Base-by-base conservation (phyloP, 2,113 vertebrate species). In the Dolichallabes microphthalmus region DNA sequence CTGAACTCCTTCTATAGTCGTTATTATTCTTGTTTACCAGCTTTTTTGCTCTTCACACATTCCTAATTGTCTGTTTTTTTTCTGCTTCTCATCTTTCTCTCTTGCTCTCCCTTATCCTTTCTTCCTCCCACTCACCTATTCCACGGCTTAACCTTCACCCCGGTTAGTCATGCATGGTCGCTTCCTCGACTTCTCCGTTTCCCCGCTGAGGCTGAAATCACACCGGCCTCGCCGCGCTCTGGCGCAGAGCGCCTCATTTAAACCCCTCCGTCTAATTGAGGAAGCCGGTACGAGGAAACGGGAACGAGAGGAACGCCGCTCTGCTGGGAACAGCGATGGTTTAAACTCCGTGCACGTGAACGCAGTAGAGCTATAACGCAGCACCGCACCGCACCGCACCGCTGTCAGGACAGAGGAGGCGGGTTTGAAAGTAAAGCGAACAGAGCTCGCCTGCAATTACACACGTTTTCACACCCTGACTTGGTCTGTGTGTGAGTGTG, bases 101-200 rank as follows among this genome's bases (percentile, higher is more conserved):
- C 2, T 39, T 9, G 2, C 17, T 58, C 50, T 45, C 66, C 15
- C 19, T 27, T 22, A 35, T 63, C 61, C 58, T 11, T 15, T 80
- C 69, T n/a, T 55, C 15, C 76, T 39, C 78, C 15, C 60, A 27
- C 82, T 87, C 61, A 86, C 19, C 85, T 61, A 61, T 80, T 61
- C 77, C 32, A n/a, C 32, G 7, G 57, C 25, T 81, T 81, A 81
- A 81, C 79, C 58, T 64, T 63, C 79, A 50, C 58, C 58, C 58
- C 4, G 10, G 5, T 64, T 64, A 63, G 58, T 80, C 79, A 81
- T 27, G 61, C 79, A 66, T 63, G 79, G 8, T 12, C 39, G 60
- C 60, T 17, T 64, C 32, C 79, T 64, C 13, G 13, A 61, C 78
- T 80, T n/a, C 35, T 13, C 55, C 17, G 27, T 20, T 14, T 35